phyloP scores from a whole-genome alignment of 1,140 invertebrate species.

The Chironomus striatipennis region DNA sequence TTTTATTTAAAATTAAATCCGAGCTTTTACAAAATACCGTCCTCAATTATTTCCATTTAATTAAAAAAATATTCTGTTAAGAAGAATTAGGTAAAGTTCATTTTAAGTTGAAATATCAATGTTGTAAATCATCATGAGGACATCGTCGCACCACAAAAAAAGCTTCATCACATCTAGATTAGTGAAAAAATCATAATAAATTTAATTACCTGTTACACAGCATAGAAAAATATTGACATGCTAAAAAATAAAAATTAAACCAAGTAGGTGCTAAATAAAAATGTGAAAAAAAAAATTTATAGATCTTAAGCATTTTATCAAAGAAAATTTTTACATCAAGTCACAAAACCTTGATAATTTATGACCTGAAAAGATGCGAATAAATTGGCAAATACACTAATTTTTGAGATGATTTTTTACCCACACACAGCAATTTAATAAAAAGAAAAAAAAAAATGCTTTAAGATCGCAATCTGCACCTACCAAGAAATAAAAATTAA shows the following conservation, averaged over 20 bases:
- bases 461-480: not conserved
- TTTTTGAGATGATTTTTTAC: not conserved
- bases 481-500: not conserved
- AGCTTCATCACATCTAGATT: too few relatives aligned
- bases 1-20: too few relatives aligned
- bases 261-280: too few relatives aligned
- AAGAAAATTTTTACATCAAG: not conserved
- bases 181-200: too few relatives aligned
- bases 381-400: not conserved
- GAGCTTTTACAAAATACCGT: too few relatives aligned
- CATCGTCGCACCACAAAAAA: too few relatives aligned
- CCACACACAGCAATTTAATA: not conserved
- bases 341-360: not conserved
- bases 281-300: not conserved
- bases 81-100: too few relatives aligned
- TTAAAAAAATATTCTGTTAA: too few relatives aligned
- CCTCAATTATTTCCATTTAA: too few relatives aligned
- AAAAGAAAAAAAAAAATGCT: not conserved
- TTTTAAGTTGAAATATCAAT: too few relatives aligned
- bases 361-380: not conserved
- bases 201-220: not conserved
- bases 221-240: not conserved
- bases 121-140: too few relatives aligned
- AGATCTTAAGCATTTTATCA: slow-evolving; percentile 1
- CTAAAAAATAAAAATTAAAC: not conserved